Evolutionary conservation across 2,113 vertebrate genomes (phyloP), one percentile per base, ranked within the genome.

Genomic region (Notarius quadriscutis): DNA sequence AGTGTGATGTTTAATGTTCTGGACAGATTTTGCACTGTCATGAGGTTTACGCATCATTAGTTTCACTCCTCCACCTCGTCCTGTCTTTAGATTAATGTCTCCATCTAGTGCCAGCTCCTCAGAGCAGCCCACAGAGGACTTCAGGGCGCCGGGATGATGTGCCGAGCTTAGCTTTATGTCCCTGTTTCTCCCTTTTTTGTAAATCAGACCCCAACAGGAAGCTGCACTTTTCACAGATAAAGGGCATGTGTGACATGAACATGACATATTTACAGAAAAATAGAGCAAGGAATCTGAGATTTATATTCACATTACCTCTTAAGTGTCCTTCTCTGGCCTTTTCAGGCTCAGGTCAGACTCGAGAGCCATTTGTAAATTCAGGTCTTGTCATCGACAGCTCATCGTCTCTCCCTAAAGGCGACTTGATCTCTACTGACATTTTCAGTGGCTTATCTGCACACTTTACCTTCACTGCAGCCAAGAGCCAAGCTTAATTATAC

Each of bases 101-200:
- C 93, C 93, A 93, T 94, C 91, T 94, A 93, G 92, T 93, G 93
- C 93, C 92, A 92, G 90, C 79, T 91, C 87, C 90, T 90, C 72
- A 85, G 89, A 91, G 92, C 89, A 88, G 90, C 48, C 69, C 34
- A 17, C 57, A 71, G 79, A 53, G 12, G 20, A 10, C 58, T 63
- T 27, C 55, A 51, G n/a, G 30, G 15, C 34, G 58, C 65, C 17
- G 2, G 48, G 12, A 55, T 6, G 12, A 71, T 57, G 65, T 8
- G 22, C 53, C 34, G 14, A 55, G 10, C 30, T 51, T 67, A 15
- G 83, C 14, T 41, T 48, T 15, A 8, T 1, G 1, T 55, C 30
- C 55, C 14, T 14, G 9, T 0, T 0, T 5, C 57, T 50, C 1
- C 9, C 17, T 14, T 48, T 67, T 53, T 7, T 6, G 53, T 60